These are phyloP conservation scores for Drymodes brunneopygia DNA, from an alignment of 2,113 vertebrate genomes.

Conservation along the genomic window DNA sequence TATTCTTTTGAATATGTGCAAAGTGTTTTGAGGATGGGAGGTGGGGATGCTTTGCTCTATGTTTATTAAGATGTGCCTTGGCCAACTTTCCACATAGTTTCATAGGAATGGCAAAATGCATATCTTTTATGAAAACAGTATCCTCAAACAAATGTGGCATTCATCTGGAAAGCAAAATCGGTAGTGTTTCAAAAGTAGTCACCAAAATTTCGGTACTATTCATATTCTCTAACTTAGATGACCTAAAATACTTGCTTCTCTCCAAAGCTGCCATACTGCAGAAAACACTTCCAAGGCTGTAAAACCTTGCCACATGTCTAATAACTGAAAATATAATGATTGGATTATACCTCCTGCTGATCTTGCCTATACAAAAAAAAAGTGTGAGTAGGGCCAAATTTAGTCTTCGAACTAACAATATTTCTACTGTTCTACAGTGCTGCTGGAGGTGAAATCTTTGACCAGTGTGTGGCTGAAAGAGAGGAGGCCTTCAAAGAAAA, in stretches of 20 bases:
- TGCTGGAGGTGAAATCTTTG: slow-evolving; percentile 94
- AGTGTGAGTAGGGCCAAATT: not conserved
- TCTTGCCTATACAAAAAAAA: not conserved
- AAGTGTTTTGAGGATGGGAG: not conserved
- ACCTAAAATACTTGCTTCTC: not conserved
- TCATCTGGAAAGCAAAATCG: not conserved
- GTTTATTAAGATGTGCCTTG: not conserved
- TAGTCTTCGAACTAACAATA: not conserved
- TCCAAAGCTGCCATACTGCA: not conserved
- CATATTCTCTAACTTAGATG: not conserved
- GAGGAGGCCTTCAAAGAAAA: slow-evolving; percentile 93
- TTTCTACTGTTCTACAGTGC: slow-evolving; percentile 72
- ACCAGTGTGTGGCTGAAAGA: slow-evolving; percentile 90
- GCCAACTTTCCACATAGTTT: not conserved
- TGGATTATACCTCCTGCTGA: not conserved
- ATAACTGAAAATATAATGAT: not conserved
- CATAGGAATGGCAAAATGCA: not conserved
- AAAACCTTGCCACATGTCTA: not conserved
- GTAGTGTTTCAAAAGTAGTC: not conserved
- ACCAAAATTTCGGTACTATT: not conserved
- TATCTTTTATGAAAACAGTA: not conserved
- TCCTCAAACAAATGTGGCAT: not conserved
- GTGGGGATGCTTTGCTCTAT: not conserved
- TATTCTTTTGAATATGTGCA: not conserved
- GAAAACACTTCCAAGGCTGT: not conserved